phyloP scores from a whole-genome alignment of 2,888 invertebrate species.

The Labia minor region DNA sequence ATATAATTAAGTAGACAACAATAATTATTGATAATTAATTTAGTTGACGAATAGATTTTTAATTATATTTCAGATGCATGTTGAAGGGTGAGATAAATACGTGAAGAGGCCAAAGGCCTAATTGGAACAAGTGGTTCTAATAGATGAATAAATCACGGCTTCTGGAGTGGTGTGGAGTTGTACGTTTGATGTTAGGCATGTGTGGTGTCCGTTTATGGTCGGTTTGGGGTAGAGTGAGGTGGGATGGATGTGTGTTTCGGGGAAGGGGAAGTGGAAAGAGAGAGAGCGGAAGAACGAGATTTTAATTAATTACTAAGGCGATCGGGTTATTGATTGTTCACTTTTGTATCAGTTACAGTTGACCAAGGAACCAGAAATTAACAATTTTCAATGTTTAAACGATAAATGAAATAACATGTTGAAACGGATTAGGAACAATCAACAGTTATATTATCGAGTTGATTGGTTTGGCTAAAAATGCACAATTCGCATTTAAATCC shows the following conservation, averaged over 20 bases:
- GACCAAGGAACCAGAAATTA: neutral
- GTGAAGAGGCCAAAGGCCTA: neutral
- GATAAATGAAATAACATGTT: neutral
- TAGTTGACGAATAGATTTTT: neutral
- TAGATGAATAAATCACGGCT: neutral
- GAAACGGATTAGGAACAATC: neutral
- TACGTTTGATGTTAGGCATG: neutral
- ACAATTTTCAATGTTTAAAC: neutral
- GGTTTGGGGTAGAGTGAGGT: neutral
- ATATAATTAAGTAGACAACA: neutral
- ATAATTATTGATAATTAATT: neutral
- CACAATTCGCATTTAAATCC: neutral
- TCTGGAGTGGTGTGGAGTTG: neutral
- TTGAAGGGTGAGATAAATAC: neutral
- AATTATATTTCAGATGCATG: neutral
- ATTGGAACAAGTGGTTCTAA: neutral
- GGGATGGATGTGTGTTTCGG: neutral
- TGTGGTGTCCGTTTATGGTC: neutral
- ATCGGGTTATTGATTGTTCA: neutral
- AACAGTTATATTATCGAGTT: neutral
- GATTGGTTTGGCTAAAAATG: neutral
- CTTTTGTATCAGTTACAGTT: neutral
- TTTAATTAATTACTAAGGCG: neutral
- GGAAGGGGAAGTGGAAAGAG: too few species aligned
- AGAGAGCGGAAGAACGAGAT: too few species aligned